A percentile compares a stretch with the other conserved stretches of the same genome.
Evolutionary conservation across 35 echinoderm and acorn worm species (phyloP).

Genomic region (Stichopus chloronotus): DNA sequence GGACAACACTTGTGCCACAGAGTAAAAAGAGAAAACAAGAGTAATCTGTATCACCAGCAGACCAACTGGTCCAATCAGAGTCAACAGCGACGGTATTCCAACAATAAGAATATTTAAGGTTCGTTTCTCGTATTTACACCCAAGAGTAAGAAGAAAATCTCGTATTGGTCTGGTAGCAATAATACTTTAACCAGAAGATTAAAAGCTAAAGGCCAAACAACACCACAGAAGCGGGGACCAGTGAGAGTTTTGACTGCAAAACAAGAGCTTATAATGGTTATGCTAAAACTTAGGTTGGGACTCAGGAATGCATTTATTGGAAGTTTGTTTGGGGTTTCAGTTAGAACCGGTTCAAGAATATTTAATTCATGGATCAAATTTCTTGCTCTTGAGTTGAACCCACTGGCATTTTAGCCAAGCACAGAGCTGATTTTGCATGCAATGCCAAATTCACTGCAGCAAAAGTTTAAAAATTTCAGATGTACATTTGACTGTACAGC

Average conservation of each 20-base stretch:
- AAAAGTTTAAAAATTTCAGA: no score
- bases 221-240: conserved; percentile 9
- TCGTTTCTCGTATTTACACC: neutral
- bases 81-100: neutral
- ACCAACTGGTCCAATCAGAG: no score
- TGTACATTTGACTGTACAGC: no score
- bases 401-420: no score
- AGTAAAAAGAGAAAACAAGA: no score
- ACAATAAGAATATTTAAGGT: neutral
- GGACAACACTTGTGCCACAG: no score
- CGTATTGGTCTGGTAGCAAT: conserved; percentile 32
- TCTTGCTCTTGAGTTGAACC: no score
- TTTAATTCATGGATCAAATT: conserved; percentile 4
- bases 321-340: conserved; percentile 36
- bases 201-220: neutral
- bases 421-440: no score
- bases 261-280: conserved; percentile 52
- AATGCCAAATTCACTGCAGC: no score
- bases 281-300: conserved; percentile 49
- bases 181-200: neutral
- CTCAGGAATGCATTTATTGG: neutral
- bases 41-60: no score
- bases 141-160: conserved; percentile 1
- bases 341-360: conserved; percentile 39
- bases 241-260: neutral